Evolutionary conservation across 2,888 invertebrate species (phyloP), one percentile per base, ranked within the genome.

Genomic region (Plusia festucae): DNA sequence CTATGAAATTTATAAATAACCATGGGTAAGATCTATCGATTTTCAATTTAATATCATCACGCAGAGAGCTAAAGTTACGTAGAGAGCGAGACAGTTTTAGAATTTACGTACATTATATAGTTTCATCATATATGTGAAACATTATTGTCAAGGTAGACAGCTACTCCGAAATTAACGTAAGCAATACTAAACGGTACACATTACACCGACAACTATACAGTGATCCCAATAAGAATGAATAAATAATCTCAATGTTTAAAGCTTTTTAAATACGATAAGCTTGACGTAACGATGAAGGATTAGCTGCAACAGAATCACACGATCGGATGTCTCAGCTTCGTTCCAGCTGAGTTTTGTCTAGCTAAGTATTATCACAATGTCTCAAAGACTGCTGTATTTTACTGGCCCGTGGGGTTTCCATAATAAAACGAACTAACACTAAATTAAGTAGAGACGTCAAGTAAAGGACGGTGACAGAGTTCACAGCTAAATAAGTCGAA

Each of bases 161-260:
- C 81, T 78, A 83, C 81, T 72, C 78, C 75, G 77, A 84, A 82
- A 73, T 79, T 71, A 79, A 83, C 73, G 66, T 81, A 82, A 80
- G 75, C 78, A 81, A 82, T 82, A 81, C 81, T 85, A 85, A 82
- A 83, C 78, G 79, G 79, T 83, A 85, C 74, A 80, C 81, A 82
- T 82, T 81, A 86, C 74, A 82, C 66, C 79, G 81, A 84, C 77
- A 84, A 82, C 85, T 85, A 82, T 76, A 85, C 76, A 85, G 84
- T 85, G 83, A 88, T 88, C 85, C 88, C 88, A 88, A 90, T 90
- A 85, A 86, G 81, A 90, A 89, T 85, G 86, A 89, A 93, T 92
- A 93, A 92, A 91, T 94, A 95, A 95, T 95, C 94, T 95, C 94
- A 93, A 93, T 88, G 90, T 88, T 94, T 92, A 94, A 94, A 93